These are phyloP conservation scores for Beroe forskalii DNA, from an alignment of 37 sponge, comb jelly and placozoan genomes.

Conservation along the genomic window DNA sequence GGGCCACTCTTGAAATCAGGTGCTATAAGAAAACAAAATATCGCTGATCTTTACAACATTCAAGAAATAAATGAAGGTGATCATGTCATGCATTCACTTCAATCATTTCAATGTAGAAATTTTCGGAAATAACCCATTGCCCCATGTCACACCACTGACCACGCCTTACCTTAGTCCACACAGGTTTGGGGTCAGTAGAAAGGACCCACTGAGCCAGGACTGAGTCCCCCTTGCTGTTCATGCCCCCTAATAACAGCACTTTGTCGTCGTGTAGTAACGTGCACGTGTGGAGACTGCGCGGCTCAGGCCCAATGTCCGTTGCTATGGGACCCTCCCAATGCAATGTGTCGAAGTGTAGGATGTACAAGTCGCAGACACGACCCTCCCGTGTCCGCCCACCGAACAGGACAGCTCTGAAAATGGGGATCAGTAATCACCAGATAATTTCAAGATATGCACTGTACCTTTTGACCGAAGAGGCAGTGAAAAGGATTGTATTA, in stretches of 20 bases:
- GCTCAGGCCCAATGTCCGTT: slow-evolving; percentile 21
- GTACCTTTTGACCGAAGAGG: no score
- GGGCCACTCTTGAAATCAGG: no score
- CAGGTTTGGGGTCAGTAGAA: not conserved
- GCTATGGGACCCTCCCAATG: slow-evolving; percentile 12
- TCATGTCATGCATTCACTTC: no score
- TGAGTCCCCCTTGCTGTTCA: slow-evolving; percentile 22
- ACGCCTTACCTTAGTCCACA: slow-evolving; percentile 30
- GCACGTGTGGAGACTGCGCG: slow-evolving; percentile 29
- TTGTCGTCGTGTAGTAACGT: slow-evolving; percentile 43
- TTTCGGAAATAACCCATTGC: no score
- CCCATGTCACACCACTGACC: no score
- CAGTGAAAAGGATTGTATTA: no score
- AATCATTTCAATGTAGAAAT: no score
- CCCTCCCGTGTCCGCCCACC: slow-evolving; percentile 38
- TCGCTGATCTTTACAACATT: no score
- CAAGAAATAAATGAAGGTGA: no score
- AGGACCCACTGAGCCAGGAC: slow-evolving; percentile 36
- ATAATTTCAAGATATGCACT: no score
- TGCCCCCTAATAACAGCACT: slow-evolving; percentile 31
- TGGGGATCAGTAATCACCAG: no score
- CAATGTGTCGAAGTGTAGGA: slow-evolving; percentile 15
- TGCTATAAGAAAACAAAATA: no score
- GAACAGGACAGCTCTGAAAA: slow-evolving; percentile 30
- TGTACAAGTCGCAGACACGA: slow-evolving; percentile 26